Percentiles rank a stretch among this genome's conserved stretches.
These are phyloP conservation scores for Diabrotica virgifera DNA, from an alignment of 1,140 invertebrate genomes.

Conservation along the genomic window DNA sequence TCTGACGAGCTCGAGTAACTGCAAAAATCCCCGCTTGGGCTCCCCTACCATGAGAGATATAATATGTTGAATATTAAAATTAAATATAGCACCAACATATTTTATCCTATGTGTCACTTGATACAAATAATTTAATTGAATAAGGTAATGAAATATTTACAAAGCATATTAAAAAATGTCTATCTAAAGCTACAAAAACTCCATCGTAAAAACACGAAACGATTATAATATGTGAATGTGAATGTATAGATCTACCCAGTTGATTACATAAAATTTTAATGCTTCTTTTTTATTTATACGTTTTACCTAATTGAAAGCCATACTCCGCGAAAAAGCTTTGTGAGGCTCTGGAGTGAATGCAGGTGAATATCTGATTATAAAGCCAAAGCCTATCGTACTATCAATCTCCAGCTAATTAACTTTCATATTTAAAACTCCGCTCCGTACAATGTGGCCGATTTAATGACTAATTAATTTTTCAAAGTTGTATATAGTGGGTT, in stretches of 20 bases:
- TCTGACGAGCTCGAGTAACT: too few species aligned
- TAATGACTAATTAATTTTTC: constrained; percentile 35
- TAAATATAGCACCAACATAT: too few species aligned
- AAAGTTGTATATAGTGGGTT: constrained; percentile 14
- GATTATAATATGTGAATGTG: neutral
- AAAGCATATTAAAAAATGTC: too few species aligned
- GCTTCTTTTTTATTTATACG: constrained; percentile 7
- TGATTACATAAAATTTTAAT: neutral
- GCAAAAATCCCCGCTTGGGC: too few species aligned
- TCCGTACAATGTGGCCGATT: constrained; percentile 24
- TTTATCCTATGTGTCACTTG: too few species aligned
- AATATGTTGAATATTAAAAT: too few species aligned
- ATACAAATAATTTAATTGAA: too few species aligned
- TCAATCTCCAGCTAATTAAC: constrained; percentile 36
- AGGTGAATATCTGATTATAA: constrained; percentile 18
- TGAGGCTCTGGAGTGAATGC: constrained; percentile 10
- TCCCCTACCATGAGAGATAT: too few species aligned
- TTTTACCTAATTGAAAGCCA: constrained; percentile 9
- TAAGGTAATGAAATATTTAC: too few species aligned
- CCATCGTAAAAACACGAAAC: too few species aligned
- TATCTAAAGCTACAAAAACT: too few species aligned
- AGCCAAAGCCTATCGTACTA: constrained; percentile 21
- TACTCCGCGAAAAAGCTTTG: constrained; percentile 10
- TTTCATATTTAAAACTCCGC: constrained; percentile 34
- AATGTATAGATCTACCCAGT: neutral